Conservation (phyloP, 53 echinoderm and acorn worm genomes). For the Hippasteria phrygiana region DNA sequence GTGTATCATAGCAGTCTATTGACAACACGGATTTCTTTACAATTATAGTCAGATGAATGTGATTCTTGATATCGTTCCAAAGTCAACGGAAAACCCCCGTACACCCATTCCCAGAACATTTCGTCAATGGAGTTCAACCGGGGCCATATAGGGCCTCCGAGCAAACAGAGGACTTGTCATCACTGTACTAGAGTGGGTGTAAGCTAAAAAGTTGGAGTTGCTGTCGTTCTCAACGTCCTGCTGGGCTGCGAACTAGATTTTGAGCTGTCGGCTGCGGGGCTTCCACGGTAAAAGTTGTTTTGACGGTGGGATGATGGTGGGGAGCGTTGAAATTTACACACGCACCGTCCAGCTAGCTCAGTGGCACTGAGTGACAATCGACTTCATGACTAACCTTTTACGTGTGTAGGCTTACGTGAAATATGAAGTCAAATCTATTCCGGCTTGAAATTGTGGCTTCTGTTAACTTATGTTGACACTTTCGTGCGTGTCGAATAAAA, state of each 20-base stretch:
- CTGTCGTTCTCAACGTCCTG: constrained; percentile 10
- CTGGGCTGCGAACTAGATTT: constrained; percentile 8
- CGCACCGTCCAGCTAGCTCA: background rate
- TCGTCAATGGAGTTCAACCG: background rate
- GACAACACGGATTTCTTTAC: too few species aligned
- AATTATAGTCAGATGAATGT: too few species aligned
- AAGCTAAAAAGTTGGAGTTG: background rate
- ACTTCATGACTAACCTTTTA: too few species aligned
- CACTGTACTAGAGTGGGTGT: background rate
- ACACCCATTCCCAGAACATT: constrained; percentile 2
- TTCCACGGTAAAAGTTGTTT: background rate
- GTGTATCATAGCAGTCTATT: too few species aligned
- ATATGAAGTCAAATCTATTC: background rate
- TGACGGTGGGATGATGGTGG: background rate
- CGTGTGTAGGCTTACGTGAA: too few species aligned
- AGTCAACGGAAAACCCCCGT: constrained; percentile 14
- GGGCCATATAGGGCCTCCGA: background rate
- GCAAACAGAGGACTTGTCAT: background rate
- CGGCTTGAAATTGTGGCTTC: background rate
- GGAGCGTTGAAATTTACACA: background rate
- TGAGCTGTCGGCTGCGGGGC: constrained; percentile 8
- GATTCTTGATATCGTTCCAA: background rate
- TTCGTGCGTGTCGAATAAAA: too few species aligned
- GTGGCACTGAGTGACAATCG: too few species aligned
- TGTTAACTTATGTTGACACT: too few species aligned